Conservation (phyloP, 2,797 vertebrate genomes). For the Chromis chromis region DNA sequence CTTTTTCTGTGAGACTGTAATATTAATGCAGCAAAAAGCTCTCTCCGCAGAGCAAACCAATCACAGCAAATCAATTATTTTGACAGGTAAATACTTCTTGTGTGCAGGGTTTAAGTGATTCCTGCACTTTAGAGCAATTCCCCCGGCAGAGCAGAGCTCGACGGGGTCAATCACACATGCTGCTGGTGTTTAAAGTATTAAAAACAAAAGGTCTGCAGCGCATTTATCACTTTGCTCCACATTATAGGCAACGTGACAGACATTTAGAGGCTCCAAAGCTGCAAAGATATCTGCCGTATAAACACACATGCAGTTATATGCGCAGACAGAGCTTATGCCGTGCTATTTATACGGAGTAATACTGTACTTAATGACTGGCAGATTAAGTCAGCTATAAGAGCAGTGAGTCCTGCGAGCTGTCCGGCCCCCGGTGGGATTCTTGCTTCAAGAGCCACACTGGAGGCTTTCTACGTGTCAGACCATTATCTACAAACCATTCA, state of each 20-base stretch:
- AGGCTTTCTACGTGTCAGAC: slow-evolving; percentile 4
- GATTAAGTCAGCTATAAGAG: slow-evolving; percentile 61
- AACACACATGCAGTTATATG: slow-evolving; percentile 45
- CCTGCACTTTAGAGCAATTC: slow-evolving; percentile 13
- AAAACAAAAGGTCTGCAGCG: slow-evolving; percentile 9
- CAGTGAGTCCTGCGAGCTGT: slow-evolving; percentile 29
- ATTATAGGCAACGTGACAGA: slow-evolving; percentile 28
- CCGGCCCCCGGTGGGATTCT: slow-evolving; percentile 22
- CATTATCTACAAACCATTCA: slow-evolving; percentile 23
- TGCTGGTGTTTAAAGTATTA: slow-evolving; percentile 27
- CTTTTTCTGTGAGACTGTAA: slow-evolving; percentile 11
- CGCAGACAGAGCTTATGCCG: slow-evolving; percentile 47
- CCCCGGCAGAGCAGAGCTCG: neutral
- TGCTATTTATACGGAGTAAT: slow-evolving; percentile 63
- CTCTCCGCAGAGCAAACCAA: slow-evolving; percentile 12
- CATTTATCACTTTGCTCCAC: slow-evolving; percentile 11
- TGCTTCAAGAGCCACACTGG: slow-evolving; percentile 24
- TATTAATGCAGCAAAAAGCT: slow-evolving; percentile 35
- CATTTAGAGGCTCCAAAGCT: slow-evolving; percentile 31
- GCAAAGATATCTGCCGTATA: slow-evolving; percentile 30
- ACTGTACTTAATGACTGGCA: slow-evolving; percentile 66
- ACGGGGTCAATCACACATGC: slow-evolving; percentile 42
- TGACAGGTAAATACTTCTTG: slow-evolving; percentile 16
- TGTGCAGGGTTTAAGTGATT: slow-evolving; percentile 14
- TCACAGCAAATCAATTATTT: slow-evolving; percentile 15